phyloP scores from a whole-genome alignment of 2,797 vertebrate genomes.

The Macropodus opercularis region DNA sequence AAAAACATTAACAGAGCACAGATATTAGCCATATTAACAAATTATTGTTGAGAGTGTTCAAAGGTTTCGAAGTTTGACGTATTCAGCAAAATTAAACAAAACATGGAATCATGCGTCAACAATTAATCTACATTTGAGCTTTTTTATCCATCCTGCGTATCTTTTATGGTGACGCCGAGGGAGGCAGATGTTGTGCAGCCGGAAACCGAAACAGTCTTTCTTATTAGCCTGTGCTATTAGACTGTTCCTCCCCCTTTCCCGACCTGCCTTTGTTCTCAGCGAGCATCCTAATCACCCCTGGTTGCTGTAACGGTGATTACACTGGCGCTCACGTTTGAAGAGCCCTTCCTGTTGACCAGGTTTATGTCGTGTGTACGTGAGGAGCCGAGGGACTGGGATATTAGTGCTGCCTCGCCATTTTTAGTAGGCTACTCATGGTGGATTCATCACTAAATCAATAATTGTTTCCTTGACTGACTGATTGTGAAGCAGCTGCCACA shows the following conservation, averaged over 20 bases:
- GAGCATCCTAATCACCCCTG: slow-evolving; percentile 43
- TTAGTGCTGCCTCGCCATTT: slow-evolving; percentile 57
- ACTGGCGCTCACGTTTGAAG: slow-evolving; percentile 33
- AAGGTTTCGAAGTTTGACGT: too few relatives aligned
- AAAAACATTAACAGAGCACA: too few relatives aligned
- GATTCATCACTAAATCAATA: slow-evolving; percentile 62
- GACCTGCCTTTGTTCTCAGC: slow-evolving; percentile 48
- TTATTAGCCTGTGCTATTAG: slow-evolving; percentile 8
- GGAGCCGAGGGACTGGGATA: slow-evolving; percentile 22
- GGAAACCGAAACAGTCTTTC: slow-evolving; percentile 27
- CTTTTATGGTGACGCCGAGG: background rate
- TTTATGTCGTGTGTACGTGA: slow-evolving; percentile 59
- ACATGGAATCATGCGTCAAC: background rate
- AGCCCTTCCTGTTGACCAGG: slow-evolving; percentile 67
- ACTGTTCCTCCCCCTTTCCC: slow-evolving; percentile 26
- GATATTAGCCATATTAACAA: too few relatives aligned
- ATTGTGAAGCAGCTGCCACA: slow-evolving; percentile 52
- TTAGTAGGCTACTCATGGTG: slow-evolving; percentile 54
- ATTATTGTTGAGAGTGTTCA: too few relatives aligned
- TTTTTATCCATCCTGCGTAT: background rate
- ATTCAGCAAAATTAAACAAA: too few relatives aligned
- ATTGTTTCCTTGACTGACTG: slow-evolving; percentile 51
- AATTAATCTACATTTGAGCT: background rate
- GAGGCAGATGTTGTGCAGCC: slow-evolving; percentile 19
- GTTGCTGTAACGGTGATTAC: slow-evolving; percentile 56